phyloP scores from a whole-genome alignment of 30 jellyfish, hydroid and myxozoan genomes.

The Hydractinia echinata region DNA sequence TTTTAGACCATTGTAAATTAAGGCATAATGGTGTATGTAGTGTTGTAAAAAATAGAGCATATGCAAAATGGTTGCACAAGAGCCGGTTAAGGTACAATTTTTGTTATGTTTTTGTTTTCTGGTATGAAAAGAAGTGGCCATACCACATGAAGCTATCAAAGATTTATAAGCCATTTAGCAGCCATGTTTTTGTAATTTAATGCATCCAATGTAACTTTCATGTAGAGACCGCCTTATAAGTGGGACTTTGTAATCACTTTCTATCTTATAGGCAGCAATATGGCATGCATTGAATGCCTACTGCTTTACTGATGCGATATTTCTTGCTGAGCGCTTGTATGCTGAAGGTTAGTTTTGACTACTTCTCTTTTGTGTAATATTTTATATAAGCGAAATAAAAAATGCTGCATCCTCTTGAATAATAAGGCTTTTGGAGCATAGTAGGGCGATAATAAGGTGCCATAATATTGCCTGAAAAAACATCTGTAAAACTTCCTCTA shows the following conservation, averaged over 20 bases:
- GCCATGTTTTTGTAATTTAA: no score
- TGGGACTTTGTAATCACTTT: background rate
- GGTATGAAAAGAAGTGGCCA: background rate
- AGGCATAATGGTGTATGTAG: no score
- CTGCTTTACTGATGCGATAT: conserved; percentile 74
- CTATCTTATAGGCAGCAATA: conserved; percentile 56
- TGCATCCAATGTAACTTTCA: background rate
- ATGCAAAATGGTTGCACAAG: conserved; percentile 50
- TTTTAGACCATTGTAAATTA: no score
- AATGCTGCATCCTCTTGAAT: no score
- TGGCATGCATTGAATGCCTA: conserved; percentile 87
- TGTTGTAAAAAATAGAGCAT: no score
- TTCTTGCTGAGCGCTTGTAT: conserved; percentile 87
- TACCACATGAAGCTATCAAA: background rate
- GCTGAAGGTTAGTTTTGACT: conserved; percentile 74
- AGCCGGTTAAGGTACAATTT: conserved; percentile 61
- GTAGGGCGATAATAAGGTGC: no score
- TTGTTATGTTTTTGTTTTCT: background rate
- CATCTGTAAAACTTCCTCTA: no score
- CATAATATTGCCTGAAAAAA: no score
- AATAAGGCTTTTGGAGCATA: no score
- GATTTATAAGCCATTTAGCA: no score
- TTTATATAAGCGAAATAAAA: background rate
- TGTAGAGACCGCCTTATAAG: background rate
- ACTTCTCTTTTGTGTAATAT: background rate